A percentile compares a stretch with the other conserved stretches of the same genome.
These are phyloP conservation scores for Drosophila insularis DNA, from an alignment of 1,140 invertebrate species.

Conservation along the genomic window DNA sequence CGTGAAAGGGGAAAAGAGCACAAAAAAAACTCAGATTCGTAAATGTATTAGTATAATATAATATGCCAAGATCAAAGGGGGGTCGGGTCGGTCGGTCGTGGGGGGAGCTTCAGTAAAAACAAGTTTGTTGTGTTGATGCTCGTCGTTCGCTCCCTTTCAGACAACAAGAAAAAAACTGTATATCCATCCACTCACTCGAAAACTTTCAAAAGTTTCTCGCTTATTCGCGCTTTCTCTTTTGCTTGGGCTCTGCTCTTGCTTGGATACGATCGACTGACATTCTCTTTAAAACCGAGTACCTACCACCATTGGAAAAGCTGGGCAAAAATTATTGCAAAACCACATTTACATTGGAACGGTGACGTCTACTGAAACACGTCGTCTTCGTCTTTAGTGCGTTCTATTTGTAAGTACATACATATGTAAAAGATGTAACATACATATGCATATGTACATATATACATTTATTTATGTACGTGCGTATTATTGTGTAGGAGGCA, in stretches of 20 bases:
- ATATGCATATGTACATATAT: slow-evolving; percentile 9
- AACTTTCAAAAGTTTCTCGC: slow-evolving; percentile 50
- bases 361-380: slow-evolving; percentile 58
- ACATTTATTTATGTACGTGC: slow-evolving; percentile 27
- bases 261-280: slow-evolving; percentile 15
- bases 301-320: slow-evolving; percentile 33
- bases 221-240: slow-evolving; percentile 52
- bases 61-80: neutral
- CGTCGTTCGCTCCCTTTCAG: slow-evolving; percentile 51
- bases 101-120: slow-evolving; percentile 56
- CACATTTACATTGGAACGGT: slow-evolving; percentile 53
- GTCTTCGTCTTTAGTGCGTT: slow-evolving; percentile 2
- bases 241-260: slow-evolving; percentile 35
- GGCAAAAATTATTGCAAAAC: slow-evolving; percentile 46
- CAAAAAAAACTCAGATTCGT: slow-evolving; percentile 33
- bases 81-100: neutral
- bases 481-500: slow-evolving; percentile 46
- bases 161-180: neutral
- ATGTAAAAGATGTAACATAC: slow-evolving; percentile 20
- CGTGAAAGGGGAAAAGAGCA: slow-evolving; percentile 71
- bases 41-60: slow-evolving; percentile 37
- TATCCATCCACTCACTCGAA: slow-evolving; percentile 28
- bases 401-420: slow-evolving; percentile 14
- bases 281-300: slow-evolving; percentile 27
- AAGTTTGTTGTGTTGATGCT: slow-evolving; percentile 42